These are phyloP conservation scores for Phymatocera aterrima DNA, from an alignment of 2,888 invertebrate species.

Conservation along the genomic window DNA sequence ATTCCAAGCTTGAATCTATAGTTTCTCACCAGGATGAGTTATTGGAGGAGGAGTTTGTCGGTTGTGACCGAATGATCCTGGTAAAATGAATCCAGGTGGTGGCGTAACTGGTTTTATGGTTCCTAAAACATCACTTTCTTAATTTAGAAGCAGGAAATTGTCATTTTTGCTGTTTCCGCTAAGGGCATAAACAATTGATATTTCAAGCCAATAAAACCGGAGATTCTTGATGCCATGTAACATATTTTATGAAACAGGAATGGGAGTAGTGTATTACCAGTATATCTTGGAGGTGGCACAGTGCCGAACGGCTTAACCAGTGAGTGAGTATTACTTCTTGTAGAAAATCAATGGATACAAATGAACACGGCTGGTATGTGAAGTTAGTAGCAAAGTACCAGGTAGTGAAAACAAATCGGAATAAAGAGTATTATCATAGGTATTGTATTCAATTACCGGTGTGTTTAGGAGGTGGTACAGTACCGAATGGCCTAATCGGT, in stretches of 20 bases:
- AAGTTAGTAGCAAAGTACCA: background rate
- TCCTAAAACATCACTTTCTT: background rate
- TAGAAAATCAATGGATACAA: background rate
- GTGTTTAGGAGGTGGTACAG: background rate
- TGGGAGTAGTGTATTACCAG: too few species aligned
- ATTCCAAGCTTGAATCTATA: background rate
- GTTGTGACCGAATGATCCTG: background rate
- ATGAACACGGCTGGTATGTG: background rate
- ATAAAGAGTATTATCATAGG: background rate
- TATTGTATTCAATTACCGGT: constrained; percentile 2
- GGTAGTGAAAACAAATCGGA: background rate
- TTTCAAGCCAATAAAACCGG: too few species aligned
- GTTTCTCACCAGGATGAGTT: background rate
- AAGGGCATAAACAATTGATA: too few species aligned
- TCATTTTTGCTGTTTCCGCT: too few species aligned
- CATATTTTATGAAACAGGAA: too few species aligned
- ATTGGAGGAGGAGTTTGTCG: background rate
- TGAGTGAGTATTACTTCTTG: background rate
- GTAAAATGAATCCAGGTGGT: background rate
- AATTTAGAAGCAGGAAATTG: background rate
- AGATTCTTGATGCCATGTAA: too few species aligned
- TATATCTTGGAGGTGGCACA: background rate
- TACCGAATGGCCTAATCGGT: background rate
- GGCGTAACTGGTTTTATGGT: background rate
- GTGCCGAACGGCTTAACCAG: background rate